Percentiles rank a stretch among this genome's conserved stretches.
Evolutionary conservation across 2,888 invertebrate genomes (phyloP).

Genomic region (Idaea aversata): DNA sequence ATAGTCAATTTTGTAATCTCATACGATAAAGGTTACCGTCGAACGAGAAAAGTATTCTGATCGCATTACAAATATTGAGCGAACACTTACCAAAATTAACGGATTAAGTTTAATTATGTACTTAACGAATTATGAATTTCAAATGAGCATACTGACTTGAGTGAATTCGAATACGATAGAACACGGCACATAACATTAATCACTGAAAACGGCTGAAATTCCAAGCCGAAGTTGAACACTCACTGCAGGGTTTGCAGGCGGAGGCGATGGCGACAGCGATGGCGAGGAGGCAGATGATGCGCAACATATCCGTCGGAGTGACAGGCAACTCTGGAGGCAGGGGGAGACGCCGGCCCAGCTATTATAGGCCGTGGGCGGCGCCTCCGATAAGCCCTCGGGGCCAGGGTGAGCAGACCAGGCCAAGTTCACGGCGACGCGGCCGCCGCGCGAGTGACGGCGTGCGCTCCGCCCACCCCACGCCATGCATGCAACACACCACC

Average conservation of each 20-base stretch:
- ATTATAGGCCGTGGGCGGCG: slow-evolving; percentile 79
- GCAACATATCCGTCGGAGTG: slow-evolving; percentile 74
- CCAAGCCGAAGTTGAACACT: slow-evolving; percentile 42
- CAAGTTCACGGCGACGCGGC: slow-evolving; percentile 77
- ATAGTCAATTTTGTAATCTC: slow-evolving; percentile 22
- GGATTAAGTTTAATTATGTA: neutral
- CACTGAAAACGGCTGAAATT: slow-evolving; percentile 15
- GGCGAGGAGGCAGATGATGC: slow-evolving; percentile 65
- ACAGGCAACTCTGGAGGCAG: slow-evolving; percentile 67
- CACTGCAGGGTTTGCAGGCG: slow-evolving; percentile 76
- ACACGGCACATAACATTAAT: slow-evolving; percentile 17
- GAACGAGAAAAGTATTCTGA: neutral
- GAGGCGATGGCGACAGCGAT: slow-evolving; percentile 49
- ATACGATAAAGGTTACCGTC: slow-evolving; percentile 10
- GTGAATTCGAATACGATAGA: neutral
- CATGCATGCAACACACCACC: slow-evolving; percentile 35
- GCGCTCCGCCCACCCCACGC: slow-evolving; percentile 23
- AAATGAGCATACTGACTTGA: neutral
- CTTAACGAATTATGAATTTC: neutral
- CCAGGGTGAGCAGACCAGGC: slow-evolving; percentile 72
- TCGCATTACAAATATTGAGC: neutral
- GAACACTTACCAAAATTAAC: neutral
- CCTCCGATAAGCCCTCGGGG: slow-evolving; percentile 73
- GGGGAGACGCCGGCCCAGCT: slow-evolving; percentile 75
- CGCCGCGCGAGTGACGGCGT: slow-evolving; percentile 59